These are phyloP conservation scores for Xiphophorus birchmanni DNA, from an alignment of 2,797 vertebrate genomes.

Conservation along the genomic window DNA sequence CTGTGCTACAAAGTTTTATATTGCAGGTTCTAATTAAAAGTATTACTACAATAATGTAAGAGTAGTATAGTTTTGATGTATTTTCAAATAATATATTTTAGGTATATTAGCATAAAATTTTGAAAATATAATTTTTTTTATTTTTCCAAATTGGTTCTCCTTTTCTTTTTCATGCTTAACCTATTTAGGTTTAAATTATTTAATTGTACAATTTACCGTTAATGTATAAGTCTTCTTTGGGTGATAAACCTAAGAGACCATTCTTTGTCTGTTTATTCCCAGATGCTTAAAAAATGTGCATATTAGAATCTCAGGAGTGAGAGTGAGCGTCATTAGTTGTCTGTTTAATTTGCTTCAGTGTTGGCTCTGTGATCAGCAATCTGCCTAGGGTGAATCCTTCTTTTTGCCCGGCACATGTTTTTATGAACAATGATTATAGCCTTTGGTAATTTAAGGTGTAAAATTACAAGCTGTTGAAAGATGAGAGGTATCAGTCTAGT, in stretches of 20 bases:
- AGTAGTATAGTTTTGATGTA: background rate
- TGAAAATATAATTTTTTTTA: background rate
- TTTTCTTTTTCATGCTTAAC: background rate
- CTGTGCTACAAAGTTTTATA: no score
- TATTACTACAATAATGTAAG: background rate
- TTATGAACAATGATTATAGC: background rate
- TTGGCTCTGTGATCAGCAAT: background rate
- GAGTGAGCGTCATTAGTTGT: background rate
- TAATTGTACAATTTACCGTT: background rate
- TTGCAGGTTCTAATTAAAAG: no score
- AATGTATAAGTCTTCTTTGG: background rate
- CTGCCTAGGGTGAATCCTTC: background rate
- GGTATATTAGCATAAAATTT: background rate
- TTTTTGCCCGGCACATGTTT: background rate
- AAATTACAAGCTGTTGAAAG: background rate
- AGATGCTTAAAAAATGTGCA: background rate
- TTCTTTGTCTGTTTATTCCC: background rate
- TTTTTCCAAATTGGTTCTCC: background rate
- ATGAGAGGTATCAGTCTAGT: background rate
- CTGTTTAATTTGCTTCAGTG: background rate
- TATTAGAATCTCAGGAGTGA: background rate
- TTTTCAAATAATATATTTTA: background rate
- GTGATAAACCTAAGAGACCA: background rate
- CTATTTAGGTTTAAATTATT: background rate
- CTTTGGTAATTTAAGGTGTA: background rate